Evolutionary conservation across 2,888 invertebrate genomes (phyloP).

Genomic region (Hemaris fuciformis): DNA sequence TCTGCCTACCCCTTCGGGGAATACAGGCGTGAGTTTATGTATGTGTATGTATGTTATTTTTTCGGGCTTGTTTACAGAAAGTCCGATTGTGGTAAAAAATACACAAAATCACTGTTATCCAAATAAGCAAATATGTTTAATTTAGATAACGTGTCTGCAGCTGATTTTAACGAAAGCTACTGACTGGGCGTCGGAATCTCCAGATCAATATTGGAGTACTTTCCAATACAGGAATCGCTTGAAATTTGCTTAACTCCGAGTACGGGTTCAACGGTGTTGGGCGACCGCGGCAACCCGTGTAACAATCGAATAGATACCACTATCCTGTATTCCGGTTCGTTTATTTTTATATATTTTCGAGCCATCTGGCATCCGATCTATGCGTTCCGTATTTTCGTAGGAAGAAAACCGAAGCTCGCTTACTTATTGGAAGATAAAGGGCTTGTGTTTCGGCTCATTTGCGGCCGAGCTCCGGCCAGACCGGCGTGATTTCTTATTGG

Average conservation of each 20-base stretch:
- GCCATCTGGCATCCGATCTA: constrained; percentile 66
- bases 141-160: not conserved
- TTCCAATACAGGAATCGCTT: not conserved
- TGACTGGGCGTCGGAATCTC: not conserved
- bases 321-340: constrained; percentile 65
- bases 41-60: too few species aligned
- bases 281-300: constrained; percentile 43
- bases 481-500: constrained; percentile 75
- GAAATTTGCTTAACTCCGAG: constrained; percentile 7
- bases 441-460: constrained; percentile 77
- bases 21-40: too few species aligned
- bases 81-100: not conserved
- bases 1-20: too few species aligned
- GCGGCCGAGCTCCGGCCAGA: constrained; percentile 61
- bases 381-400: constrained; percentile 51
- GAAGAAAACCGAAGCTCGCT: constrained; percentile 60
- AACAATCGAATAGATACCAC: constrained; percentile 57
- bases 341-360: constrained; percentile 71
- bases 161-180: not conserved
- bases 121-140: not conserved
- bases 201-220: not conserved
- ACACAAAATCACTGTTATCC: too few species aligned
- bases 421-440: constrained; percentile 76
- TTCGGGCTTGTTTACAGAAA: constrained; percentile 43
- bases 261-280: not conserved